Base-by-base conservation (phyloP, 1,140 invertebrate species). In the Idris sp. region DNA sequence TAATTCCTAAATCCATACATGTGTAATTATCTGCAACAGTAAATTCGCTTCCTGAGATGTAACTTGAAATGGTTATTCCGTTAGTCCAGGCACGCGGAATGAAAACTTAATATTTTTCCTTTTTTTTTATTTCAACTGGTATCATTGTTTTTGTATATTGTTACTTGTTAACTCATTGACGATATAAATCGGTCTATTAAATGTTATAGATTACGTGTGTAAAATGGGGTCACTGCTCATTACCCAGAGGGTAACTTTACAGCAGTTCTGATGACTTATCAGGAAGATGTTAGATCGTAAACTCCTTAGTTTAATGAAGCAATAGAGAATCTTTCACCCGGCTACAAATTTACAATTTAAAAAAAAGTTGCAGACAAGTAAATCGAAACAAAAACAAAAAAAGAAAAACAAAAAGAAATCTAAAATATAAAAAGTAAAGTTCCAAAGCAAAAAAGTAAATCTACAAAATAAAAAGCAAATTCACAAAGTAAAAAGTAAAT, bases 251-350 rank as follows among this genome's bases (percentile, higher is more conserved):
- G 49, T 62, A 49, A 56, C 31, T 71, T 62, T 33, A 13, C 9
- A 62, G 49, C 41, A 49, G 48, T 71, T 69, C n/a, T 26, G 48
- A 71, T 62, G 54, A 54, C 38, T 71, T 71, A 61, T 61, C 48
- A 40, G 25, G 13, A 71, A 15, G 26, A 14, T 22, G 41, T 31
- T 33, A 19, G 40, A 61, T 61, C 67, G 49, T 71, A 71, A 71
- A 71, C 38, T 71, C 18, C n/a, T n/a, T n/a, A 18, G 9, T 61
- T 61, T 71, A 71, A 71, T 61, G 56, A 61, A 71, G 67, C 56
- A 40, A 61, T 62, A 10, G 56, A 41, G n/a, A n/a, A n/a, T n/a
- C n/a, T n/a, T n/a, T n/a, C n/a, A n/a, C n/a, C n/a, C n/a, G n/a
- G n/a, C n/a, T n/a, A n/a, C n/a, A n/a, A n/a, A n/a, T n/a, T n/a